Base-by-base conservation (phyloP, 1,140 invertebrate genomes). In the Drosophila kohkoa region DNA sequence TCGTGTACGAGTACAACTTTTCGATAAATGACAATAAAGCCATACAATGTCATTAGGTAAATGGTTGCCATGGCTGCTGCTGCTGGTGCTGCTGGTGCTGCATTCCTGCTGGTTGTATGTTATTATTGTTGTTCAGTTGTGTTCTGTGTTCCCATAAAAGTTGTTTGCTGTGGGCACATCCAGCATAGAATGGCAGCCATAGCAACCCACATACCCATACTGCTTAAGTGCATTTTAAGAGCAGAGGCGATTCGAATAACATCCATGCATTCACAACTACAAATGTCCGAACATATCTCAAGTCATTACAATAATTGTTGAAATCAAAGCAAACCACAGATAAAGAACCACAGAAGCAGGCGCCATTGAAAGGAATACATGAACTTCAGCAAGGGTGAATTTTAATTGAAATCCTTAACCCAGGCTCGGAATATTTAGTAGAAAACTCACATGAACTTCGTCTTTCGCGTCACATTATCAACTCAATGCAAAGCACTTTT, bases 1-100 rank as follows among this genome's bases (percentile, higher is more conserved):
- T 88, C 65, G 54, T 80, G 83, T 72, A 89, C 65, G 54, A 77
- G 79, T 69, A 89, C 69, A 88, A 88, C 52, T 88, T 83, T 80
- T 72, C 83, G 74, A 88, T 83, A 88, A 81, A 88, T 82, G 83
- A 87, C 80, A 87, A 83, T 78, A 89, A 80, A 83, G 64, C 80
- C 80, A 55, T 81, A 88, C 83, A 83, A 83, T 78, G 83, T 89
- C 73, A 87, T 87, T 87, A 81, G 80, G 80, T 78, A 80, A 78
- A 80, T 87, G 83, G 72, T 67, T 81, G 67, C 60, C 69, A 67
- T 71, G 57, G 41, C 32, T 25, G 20, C 51, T 48, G 43, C 7
- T 62, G 32, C 51, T 48, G 43, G 1, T 62, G 32, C 16, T 43
- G 45, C 25, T 54, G 20, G 20, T 25, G 46, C 52, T 30, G 13